Evolutionary conservation across 2,888 invertebrate genomes (phyloP).

Genomic region (Drosophila macrospina): DNA sequence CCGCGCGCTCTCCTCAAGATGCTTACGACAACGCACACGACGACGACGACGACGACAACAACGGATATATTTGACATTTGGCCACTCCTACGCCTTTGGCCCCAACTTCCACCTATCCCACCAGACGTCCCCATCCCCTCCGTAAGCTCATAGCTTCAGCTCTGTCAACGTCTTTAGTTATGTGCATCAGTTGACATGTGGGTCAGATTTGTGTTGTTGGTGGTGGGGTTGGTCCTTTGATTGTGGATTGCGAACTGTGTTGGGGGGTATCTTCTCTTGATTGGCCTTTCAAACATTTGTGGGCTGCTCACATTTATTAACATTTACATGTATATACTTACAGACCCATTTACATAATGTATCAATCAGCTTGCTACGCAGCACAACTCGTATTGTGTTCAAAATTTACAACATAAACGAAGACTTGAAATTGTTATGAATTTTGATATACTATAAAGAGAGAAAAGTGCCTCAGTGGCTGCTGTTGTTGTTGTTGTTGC

Average conservation of each 20-base stretch:
- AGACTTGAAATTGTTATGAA: no score
- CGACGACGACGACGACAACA: constrained; percentile 27
- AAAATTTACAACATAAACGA: background rate
- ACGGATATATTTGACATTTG: constrained; percentile 61
- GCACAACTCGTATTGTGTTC: background rate
- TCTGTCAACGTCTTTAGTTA: constrained; percentile 29
- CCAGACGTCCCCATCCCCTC: background rate
- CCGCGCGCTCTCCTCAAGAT: constrained; percentile 56
- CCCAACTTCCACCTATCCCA: constrained; percentile 1
- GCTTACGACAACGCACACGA: constrained; percentile 38
- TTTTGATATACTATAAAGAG: no score
- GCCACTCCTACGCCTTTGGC: constrained; percentile 70
- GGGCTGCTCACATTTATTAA: constrained; percentile 33
- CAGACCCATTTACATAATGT: constrained; percentile 3
- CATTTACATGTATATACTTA: background rate
- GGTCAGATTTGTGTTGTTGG: constrained; percentile 44
- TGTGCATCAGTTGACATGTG: constrained; percentile 56
- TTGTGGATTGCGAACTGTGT: background rate
- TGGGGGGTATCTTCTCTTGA: constrained; percentile 39
- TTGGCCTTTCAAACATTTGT: constrained; percentile 40
- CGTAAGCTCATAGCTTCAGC: constrained; percentile 27
- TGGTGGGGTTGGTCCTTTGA: constrained; percentile 34
- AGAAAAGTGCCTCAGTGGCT: no score
- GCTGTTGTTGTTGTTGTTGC: background rate
- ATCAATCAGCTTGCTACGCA: background rate